Evolutionary conservation across 2,113 vertebrate species (phyloP).

Genomic region (Daubentonia madagascariensis): DNA sequence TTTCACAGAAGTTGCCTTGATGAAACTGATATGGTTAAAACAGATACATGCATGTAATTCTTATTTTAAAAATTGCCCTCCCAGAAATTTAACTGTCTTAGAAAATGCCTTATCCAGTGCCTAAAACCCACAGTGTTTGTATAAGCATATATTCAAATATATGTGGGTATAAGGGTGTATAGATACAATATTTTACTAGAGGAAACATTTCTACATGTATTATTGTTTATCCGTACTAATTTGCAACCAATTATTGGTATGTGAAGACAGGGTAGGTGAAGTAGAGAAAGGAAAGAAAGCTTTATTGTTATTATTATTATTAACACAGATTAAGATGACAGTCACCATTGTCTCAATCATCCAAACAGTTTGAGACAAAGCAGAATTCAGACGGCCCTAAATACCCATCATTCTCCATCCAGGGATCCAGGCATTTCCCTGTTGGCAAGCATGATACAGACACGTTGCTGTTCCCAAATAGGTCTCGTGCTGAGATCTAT

Average conservation of each 20-base stretch:
- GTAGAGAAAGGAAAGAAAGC: neutral
- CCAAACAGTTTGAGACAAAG: neutral
- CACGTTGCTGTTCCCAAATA: too few relatives aligned
- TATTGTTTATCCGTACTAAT: neutral
- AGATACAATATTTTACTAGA: neutral
- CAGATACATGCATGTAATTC: neutral
- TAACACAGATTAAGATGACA: neutral
- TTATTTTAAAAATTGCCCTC: neutral
- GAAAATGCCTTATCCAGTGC: neutral
- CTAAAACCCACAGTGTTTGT: neutral
- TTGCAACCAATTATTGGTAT: neutral
- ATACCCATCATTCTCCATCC: neutral
- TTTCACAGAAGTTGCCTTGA: neutral
- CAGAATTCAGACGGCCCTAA: neutral
- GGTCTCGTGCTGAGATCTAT: neutral
- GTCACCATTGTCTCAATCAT: neutral
- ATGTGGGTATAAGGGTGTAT: neutral
- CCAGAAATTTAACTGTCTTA: neutral
- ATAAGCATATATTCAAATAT: neutral
- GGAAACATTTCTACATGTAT: neutral
- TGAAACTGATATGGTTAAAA: constrained; percentile 30
- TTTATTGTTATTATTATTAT: neutral
- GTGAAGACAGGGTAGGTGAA: neutral
- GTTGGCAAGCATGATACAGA: fast-evolving
- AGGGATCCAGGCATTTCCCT: neutral